These are phyloP conservation scores for Dreissena polymorpha DNA, from an alignment of 1,140 invertebrate genomes.

Conservation along the genomic window DNA sequence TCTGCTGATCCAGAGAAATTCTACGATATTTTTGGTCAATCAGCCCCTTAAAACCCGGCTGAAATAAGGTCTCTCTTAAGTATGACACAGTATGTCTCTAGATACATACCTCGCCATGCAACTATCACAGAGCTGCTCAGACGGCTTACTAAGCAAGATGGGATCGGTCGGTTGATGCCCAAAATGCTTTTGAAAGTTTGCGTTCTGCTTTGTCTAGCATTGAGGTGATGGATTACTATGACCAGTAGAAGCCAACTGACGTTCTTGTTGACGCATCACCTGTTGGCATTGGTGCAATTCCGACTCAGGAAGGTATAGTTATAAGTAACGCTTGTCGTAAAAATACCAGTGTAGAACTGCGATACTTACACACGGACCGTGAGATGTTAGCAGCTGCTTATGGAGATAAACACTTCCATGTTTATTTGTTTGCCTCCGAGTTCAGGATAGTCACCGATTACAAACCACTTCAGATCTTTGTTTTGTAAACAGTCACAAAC, in stretches of 20 bases:
- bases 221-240: conserved; percentile 53
- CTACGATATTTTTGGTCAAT: not conserved
- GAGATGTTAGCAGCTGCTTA: conserved; percentile 68
- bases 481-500: conserved; percentile 51
- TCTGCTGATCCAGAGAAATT: conserved; percentile 22
- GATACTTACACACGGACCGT: conserved; percentile 73
- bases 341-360: conserved; percentile 67
- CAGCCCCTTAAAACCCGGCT: not conserved
- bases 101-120: conserved; percentile 32
- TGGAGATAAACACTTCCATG: conserved; percentile 66
- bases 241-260: conserved; percentile 25
- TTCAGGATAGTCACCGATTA: conserved; percentile 73
- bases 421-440: conserved; percentile 60
- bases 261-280: conserved; percentile 66
- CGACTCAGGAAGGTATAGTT: conserved; percentile 61
- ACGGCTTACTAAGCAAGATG: conserved; percentile 27
- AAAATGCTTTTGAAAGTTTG: not conserved
- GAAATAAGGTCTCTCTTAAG: conserved; percentile 49
- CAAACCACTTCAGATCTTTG: conserved; percentile 57
- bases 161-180: not conserved
- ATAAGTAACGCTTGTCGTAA: conserved; percentile 76
- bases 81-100: conserved; percentile 33
- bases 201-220: not conserved
- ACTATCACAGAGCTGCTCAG: conserved; percentile 26
- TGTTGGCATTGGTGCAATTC: conserved; percentile 77